Base-by-base conservation (phyloP, 2,797 vertebrate species). In the Eulemur rubriventer region DNA sequence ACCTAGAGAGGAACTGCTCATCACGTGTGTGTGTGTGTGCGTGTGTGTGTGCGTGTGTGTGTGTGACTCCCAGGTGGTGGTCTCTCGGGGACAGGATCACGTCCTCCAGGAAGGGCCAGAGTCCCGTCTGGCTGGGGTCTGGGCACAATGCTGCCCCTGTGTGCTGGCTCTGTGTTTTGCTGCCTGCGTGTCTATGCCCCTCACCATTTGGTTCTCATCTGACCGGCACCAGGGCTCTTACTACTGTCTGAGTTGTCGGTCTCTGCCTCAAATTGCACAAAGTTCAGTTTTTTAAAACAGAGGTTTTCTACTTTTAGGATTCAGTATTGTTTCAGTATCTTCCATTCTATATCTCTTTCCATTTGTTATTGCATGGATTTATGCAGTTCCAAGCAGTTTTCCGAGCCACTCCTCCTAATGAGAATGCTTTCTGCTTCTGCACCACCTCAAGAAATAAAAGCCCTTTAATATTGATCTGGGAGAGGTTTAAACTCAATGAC, bases 221-320 rank as follows among this genome's bases (percentile, higher is more conserved):
- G n/a, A 67, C 24, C 2, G 0, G 4, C 38, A 33, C 26, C 87
- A 84, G n/a, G 61, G 52, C 33, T 35, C 20, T 81, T 72, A 38
- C 38, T 16, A 26, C 43, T 30, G 24, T 2, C 16, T 16, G 28
- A 86, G 26, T 35, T 3, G 0, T 24, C 38, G 5, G 26, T 89
- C 65, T 88, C 43, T 86, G 69, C 38, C 57, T 70, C 72, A 22
- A 35, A 61, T 7, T 35, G 14, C 16, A 18, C 43, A 38, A 55
- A 50, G 7, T 92, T 84, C 67, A 59, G 41, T 76, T 65, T 83
- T 83, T 10, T 20, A 75, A 89, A 38, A 59, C 52, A 22, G 57
- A 83, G 30, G n/a, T 83, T 65, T 83, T 83, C 78, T 48, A 13
- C 41, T 26, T 63, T 43, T 13, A 82, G 26, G 12, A 20, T 7